These are phyloP conservation scores for Aspidiotus destructor DNA, from an alignment of 2,888 invertebrate genomes.

Conservation along the genomic window DNA sequence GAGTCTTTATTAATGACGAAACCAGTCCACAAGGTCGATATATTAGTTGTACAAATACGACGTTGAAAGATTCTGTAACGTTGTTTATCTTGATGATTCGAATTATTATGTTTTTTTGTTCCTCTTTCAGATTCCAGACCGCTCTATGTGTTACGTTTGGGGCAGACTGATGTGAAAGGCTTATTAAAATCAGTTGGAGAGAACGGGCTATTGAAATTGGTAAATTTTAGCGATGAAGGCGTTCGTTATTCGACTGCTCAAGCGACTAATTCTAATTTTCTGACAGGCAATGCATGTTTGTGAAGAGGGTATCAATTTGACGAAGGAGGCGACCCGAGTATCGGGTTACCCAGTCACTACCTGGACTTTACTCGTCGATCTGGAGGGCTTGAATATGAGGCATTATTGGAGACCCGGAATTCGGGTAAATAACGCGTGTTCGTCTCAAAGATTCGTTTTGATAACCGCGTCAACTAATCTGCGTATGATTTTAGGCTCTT, in stretches of 20 bases:
- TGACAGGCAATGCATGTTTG: conserved; percentile 70
- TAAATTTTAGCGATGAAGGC: conserved; percentile 40
- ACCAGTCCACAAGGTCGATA: background rate
- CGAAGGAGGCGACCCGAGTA: conserved; percentile 74
- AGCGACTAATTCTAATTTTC: conserved; percentile 3
- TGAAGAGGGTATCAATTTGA: conserved; percentile 79
- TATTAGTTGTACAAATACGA: background rate
- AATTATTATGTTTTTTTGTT: conserved; percentile 27
- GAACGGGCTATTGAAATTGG: conserved; percentile 79
- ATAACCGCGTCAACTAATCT: background rate
- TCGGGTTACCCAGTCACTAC: conserved; percentile 74
- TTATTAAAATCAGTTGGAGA: conserved; percentile 81
- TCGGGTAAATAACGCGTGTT: conserved; percentile 43
- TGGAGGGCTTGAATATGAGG: conserved; percentile 89
- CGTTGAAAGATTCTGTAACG: too few relatives aligned
- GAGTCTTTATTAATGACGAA: background rate
- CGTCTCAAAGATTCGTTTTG: background rate
- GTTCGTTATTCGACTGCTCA: conserved; percentile 7
- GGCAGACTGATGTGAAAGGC: conserved; percentile 95
- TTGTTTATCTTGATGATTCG: too few relatives aligned
- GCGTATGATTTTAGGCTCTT: conserved; percentile 45
- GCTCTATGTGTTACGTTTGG: conserved; percentile 75
- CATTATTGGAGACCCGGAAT: conserved; percentile 92
- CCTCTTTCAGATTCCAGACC: conserved; percentile 72
- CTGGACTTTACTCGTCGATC: conserved; percentile 82